Evolutionary conservation across 2,888 invertebrate genomes (phyloP).

Genomic region (Alentia gelatinosa): DNA sequence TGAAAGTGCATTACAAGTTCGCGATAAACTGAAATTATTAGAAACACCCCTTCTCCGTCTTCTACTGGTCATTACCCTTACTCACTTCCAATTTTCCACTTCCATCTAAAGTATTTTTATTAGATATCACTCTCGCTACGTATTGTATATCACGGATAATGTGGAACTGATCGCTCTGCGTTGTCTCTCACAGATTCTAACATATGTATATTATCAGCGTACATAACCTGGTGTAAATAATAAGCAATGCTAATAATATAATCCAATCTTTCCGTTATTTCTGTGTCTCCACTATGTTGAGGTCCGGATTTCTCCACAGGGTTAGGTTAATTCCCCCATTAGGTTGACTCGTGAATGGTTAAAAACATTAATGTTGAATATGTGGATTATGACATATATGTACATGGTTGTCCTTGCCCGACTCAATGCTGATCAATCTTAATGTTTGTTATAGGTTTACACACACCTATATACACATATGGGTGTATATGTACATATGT

Average conservation of each 20-base stretch:
- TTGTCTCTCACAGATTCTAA: background rate
- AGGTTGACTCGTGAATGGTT: no score
- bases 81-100: background rate
- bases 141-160: background rate
- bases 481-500: no score
- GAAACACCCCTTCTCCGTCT: background rate
- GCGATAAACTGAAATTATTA: background rate
- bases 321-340: no score
- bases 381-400: no score
- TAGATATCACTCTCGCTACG: background rate
- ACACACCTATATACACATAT: no score
- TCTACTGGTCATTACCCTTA: background rate
- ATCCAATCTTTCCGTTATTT: background rate
- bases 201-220: background rate
- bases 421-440: no score
- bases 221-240: background rate
- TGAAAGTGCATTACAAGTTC: background rate
- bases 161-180: background rate
- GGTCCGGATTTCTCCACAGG: no score
- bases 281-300: no score
- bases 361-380: no score
- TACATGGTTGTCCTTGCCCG: no score
- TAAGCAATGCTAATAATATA: background rate
- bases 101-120: conserved; percentile 37
- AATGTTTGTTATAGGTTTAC: no score